Conservation (phyloP, 2,888 invertebrate genomes). For the Phengaris alcon region DNA sequence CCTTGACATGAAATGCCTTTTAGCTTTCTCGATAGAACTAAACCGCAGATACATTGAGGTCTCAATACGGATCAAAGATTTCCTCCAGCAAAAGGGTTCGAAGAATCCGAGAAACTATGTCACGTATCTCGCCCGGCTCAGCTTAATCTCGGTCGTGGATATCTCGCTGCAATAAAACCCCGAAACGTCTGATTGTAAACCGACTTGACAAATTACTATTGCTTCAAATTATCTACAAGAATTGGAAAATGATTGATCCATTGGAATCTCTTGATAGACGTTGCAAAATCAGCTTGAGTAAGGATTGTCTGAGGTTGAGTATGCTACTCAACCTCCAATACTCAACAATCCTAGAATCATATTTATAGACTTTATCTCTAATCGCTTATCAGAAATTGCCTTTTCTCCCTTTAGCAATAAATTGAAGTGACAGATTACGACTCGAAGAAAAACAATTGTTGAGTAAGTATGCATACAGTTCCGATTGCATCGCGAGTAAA, state of each 20-base stretch:
- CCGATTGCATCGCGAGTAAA: slow-evolving; percentile 18
- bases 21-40: slow-evolving; percentile 29
- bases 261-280: not conserved
- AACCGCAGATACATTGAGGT: slow-evolving; percentile 30
- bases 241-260: slow-evolving; percentile 9
- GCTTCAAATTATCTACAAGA: not conserved
- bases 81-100: slow-evolving; percentile 30
- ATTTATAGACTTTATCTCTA: no score
- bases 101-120: slow-evolving; percentile 32
- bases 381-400: no score
- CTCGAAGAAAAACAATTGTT: slow-evolving; percentile 1
- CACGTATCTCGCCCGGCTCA: slow-evolving; percentile 31
- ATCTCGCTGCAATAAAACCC: slow-evolving; percentile 29
- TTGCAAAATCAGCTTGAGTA: not conserved
- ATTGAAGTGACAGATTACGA: slow-evolving; percentile 3
- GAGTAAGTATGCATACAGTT: not conserved
- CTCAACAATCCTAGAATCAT: not conserved
- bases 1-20: slow-evolving; percentile 28
- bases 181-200: slow-evolving; percentile 25
- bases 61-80: slow-evolving; percentile 32
- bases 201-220: slow-evolving; percentile 26
- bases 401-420: not conserved
- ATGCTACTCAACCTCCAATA: no score
- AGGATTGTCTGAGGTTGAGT: no score
- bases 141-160: slow-evolving; percentile 30